Evolutionary conservation across 2,113 vertebrate species (phyloP).

Genomic region (Corythornis vintsioides): DNA sequence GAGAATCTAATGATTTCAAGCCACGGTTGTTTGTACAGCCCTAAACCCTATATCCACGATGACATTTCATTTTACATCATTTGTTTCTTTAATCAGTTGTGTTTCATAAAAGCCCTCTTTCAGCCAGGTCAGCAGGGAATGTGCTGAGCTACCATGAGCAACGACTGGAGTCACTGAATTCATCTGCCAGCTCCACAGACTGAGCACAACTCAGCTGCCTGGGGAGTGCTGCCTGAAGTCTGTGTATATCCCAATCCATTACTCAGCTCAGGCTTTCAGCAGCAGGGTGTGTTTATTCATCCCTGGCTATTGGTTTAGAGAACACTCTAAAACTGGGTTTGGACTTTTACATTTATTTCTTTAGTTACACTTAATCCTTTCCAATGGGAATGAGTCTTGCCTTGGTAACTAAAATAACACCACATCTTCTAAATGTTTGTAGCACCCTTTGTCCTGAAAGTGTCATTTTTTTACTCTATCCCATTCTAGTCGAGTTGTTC

Average conservation of each 20-base stretch:
- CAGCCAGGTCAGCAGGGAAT: constrained; percentile 65
- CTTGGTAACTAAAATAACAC: neutral
- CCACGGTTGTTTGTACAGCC: constrained; percentile 50
- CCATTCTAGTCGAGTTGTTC: neutral
- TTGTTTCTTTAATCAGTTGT: constrained; percentile 69
- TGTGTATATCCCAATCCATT: neutral
- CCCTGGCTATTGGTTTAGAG: neutral
- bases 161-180: constrained; percentile 13
- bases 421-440: neutral
- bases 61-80: constrained; percentile 72
- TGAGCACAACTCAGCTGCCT: neutral
- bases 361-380: neutral
- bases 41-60: constrained; percentile 55
- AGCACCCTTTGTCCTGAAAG: neutral
- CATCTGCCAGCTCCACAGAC: neutral
- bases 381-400: neutral
- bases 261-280: constrained; percentile 31
- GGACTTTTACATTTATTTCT: neutral
- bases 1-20: constrained; percentile 62
- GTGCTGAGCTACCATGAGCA: constrained; percentile 62
- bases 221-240: neutral
- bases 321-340: neutral
- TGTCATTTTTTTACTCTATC: neutral
- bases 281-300: constrained; percentile 22
- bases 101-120: constrained; percentile 51